A percentile compares a stretch with the other conserved stretches of the same genome.
phyloP scores from a whole-genome alignment of 2,113 vertebrate genomes.

The Tiliqua scincoides region DNA sequence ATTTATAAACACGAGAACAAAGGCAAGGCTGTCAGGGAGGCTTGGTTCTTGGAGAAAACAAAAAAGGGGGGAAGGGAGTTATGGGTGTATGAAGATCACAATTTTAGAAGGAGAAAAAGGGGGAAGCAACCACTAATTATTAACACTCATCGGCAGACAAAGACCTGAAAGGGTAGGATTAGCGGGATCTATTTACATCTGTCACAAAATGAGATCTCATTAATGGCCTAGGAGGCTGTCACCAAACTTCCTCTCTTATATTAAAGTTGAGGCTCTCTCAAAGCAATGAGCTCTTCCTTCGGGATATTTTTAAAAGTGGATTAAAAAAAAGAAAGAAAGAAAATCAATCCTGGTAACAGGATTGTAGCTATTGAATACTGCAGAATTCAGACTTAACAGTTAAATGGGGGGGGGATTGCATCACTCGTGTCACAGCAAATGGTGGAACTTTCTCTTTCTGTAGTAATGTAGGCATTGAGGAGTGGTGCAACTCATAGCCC shows the following conservation, averaged over 20 bases:
- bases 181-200: constrained; percentile 82
- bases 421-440: constrained; percentile 52
- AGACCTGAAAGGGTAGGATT: constrained; percentile 76
- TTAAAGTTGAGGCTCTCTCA: constrained; percentile 58
- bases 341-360: constrained; percentile 35
- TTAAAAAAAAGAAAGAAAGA: constrained; percentile 22
- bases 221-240: constrained; percentile 79
- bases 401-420: constrained; percentile 15
- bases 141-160: constrained; percentile 79
- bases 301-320: constrained; percentile 15
- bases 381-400: constrained; percentile 43
- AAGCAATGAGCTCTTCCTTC: constrained; percentile 36
- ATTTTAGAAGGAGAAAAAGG: constrained; percentile 73
- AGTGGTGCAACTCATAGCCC: constrained; percentile 21
- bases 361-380: constrained; percentile 36
- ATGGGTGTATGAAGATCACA: constrained; percentile 78
- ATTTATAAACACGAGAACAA: constrained; percentile 85
- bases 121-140: constrained; percentile 77
- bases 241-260: constrained; percentile 73
- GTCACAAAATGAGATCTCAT: constrained; percentile 77
- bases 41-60: constrained; percentile 79
- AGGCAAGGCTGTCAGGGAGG: constrained; percentile 77
- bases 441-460: constrained; percentile 60
- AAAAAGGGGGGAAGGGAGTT: background rate
- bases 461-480: constrained; percentile 50